Percentiles rank a stretch among this genome's conserved stretches.
Conservation (phyloP, 2,888 invertebrate genomes). For the Drosophila putrida region DNA sequence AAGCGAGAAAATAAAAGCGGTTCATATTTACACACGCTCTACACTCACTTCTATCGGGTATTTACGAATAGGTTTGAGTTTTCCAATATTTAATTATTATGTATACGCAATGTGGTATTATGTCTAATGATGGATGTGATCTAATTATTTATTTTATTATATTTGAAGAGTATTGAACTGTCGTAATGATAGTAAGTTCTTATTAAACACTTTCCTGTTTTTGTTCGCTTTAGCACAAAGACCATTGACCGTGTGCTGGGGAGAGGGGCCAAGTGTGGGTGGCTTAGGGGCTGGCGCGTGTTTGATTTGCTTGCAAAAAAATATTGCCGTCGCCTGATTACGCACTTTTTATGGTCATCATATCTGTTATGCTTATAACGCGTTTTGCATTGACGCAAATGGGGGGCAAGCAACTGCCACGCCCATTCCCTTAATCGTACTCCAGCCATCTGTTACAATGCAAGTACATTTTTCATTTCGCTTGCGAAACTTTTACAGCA, state of each 20-base stretch:
- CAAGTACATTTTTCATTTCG: slow-evolving; percentile 49
- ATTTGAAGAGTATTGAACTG: slow-evolving; percentile 16
- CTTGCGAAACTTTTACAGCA: slow-evolving; percentile 22
- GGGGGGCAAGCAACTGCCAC: slow-evolving; percentile 21
- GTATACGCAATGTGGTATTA: not conserved
- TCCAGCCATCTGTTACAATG: slow-evolving; percentile 10
- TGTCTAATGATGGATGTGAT: not conserved
- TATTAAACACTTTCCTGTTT: slow-evolving; percentile 15
- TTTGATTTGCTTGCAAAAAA: slow-evolving; percentile 33
- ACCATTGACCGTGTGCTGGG: slow-evolving; percentile 17
- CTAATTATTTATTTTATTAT: not conserved
- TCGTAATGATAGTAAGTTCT: not conserved
- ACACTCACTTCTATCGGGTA: not conserved
- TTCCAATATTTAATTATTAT: not conserved
- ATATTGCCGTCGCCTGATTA: slow-evolving; percentile 49
- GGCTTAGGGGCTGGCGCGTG: slow-evolving; percentile 36
- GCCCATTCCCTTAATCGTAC: slow-evolving; percentile 12
- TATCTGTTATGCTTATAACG: slow-evolving; percentile 40
- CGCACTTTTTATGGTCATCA: slow-evolving; percentile 50
- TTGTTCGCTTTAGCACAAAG: slow-evolving; percentile 15
- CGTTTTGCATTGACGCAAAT: slow-evolving; percentile 60
- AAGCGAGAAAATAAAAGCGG: slow-evolving; percentile 31
- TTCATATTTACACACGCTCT: slow-evolving; percentile 10
- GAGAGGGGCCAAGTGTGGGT: not conserved
- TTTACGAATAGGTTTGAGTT: not conserved